Evolutionary conservation across 2,113 vertebrate genomes (phyloP).

Genomic region (Python bivittatus): DNA sequence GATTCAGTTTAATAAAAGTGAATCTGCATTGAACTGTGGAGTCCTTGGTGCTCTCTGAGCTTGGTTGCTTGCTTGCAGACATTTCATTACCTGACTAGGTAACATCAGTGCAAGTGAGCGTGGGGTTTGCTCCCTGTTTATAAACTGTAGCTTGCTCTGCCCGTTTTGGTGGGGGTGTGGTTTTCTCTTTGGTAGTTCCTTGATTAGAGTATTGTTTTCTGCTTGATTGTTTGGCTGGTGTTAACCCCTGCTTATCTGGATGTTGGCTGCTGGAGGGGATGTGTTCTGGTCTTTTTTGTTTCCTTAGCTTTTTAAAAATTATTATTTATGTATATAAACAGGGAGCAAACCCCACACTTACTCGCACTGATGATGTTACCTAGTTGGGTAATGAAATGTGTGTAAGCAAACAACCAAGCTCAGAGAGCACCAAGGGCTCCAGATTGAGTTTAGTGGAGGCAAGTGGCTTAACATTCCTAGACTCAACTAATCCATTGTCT

Average conservation of each 20-base stretch:
- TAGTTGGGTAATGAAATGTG: too few species aligned
- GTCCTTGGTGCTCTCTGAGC: background rate
- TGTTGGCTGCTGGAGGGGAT: background rate
- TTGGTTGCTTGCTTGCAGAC: background rate
- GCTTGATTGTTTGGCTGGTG: background rate
- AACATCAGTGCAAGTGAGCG: background rate
- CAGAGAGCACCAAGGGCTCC: too few species aligned
- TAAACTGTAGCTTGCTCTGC: background rate
- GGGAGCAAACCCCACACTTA: background rate
- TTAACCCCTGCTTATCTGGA: background rate
- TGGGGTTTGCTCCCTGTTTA: background rate
- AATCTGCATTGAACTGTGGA: background rate
- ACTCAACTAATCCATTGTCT: background rate
- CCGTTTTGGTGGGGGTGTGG: background rate
- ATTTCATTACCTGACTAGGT: background rate
- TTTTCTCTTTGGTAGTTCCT: background rate
- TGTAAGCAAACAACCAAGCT: too few species aligned
- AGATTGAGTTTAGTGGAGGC: background rate
- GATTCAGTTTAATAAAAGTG: too few species aligned
- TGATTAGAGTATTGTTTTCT: background rate
- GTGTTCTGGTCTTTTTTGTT: background rate
- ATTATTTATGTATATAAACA: background rate
- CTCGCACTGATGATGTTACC: too few species aligned
- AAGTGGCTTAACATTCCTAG: background rate
- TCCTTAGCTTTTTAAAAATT: background rate